Conservation (phyloP, 2,888 invertebrate genomes). For the Sussaba pulchella region DNA sequence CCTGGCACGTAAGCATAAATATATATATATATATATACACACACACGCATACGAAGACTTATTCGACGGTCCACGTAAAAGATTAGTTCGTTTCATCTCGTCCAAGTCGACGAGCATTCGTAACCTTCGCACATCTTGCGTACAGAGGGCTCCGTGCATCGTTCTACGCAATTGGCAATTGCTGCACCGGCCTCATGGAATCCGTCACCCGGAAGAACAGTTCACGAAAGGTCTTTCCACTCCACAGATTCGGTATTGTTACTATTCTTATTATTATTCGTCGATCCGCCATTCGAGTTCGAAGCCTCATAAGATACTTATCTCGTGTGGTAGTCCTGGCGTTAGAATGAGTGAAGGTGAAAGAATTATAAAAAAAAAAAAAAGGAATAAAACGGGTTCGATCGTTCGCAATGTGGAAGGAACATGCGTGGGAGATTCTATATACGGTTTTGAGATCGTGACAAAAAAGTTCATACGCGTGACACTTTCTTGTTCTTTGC, state of each 20-base stretch:
- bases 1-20: too few relatives aligned
- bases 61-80: constrained; percentile 17
- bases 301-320: constrained; percentile 73
- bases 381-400: constrained; percentile 79
- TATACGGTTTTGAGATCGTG: constrained; percentile 47
- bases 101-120: constrained; percentile 58
- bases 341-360: constrained; percentile 63
- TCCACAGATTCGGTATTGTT: constrained; percentile 74
- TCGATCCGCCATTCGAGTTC: constrained; percentile 57
- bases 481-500: constrained; percentile 56
- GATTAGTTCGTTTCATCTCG: not conserved
- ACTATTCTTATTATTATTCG: constrained; percentile 8
- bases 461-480: constrained; percentile 60
- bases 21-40: too few relatives aligned
- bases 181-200: constrained; percentile 71
- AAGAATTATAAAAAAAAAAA: constrained; percentile 58
- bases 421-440: constrained; percentile 79
- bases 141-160: constrained; percentile 50
- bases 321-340: constrained; percentile 68
- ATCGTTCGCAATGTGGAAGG: constrained; percentile 68
- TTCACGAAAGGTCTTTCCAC: constrained; percentile 75
- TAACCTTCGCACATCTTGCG: constrained; percentile 67
- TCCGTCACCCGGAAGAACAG: constrained; percentile 79
- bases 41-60: too few relatives aligned
- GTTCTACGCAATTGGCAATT: constrained; percentile 70